Evolutionary conservation across 2,888 invertebrate species (phyloP), one percentile per base, ranked within the genome.

Genomic region (Platycheirus albimanus): DNA sequence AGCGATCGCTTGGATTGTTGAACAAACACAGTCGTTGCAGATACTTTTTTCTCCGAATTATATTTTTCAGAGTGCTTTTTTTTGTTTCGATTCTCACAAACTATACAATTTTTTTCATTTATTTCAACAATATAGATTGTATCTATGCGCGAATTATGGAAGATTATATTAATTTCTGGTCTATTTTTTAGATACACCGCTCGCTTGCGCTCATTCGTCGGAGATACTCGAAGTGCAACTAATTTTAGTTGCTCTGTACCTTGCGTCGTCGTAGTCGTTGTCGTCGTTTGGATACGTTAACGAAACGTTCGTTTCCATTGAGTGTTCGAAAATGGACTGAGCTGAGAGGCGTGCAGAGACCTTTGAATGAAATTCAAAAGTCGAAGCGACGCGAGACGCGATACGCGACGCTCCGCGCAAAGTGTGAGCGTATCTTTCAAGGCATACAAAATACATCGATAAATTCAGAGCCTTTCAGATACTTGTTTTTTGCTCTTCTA

Each of bases 271-370:
- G 83, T 78, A 30, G 71, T 52, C 19, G 43, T 51, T 1, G 38
- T 51, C 38, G 56, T 51, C 19, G 54, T 20, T 58, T 41, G 41
- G 58, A 38, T 64, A 78, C 83, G 78, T 83, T 64, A 67, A 83
- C 78, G 78, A 74, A 77, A 78, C 83, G 83, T 83, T 83, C 83
- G 83, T 78, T 61, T 83, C 83, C 83, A 83, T 83, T 83, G 83
- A 83, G 71, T 71, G 78, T 83, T 83, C 83, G 83, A 83, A 78
- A 83, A 83, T 83, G 78, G 77, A 83, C 83, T 83, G 77, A 77
- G 61, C 83, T 77, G 77, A 77, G 63, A 47, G 36, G 38, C 67
- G 66, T 51, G 36, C 75, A 61, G 49, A 69, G 75, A 75, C 66
- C 49, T 70, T 52, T 77, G 81, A 81, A 81, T 81, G 77, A 77